Conservation (phyloP, 2,113 vertebrate species). For the Rhinichthys klamathensis region DNA sequence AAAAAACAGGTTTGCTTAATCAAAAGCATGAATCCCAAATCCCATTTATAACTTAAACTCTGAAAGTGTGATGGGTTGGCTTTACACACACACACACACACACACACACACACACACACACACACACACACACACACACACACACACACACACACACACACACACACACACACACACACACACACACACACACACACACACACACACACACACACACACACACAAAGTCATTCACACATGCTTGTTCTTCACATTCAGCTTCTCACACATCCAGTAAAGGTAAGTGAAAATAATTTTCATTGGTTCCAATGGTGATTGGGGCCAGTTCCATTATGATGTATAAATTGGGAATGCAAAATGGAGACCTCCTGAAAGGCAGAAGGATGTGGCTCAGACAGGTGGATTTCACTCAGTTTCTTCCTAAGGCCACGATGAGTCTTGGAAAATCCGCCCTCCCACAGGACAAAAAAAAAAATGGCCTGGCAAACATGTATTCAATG, state of each 20-base stretch:
- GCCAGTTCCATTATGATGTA: not conserved
- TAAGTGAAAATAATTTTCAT: constrained; percentile 88
- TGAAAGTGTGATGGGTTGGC: constrained; percentile 33
- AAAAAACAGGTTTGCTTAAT: constrained; percentile 78
- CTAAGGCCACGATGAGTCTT: not conserved
- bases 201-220: constrained; percentile 50
- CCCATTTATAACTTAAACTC: constrained; percentile 23
- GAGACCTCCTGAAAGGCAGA: constrained; percentile 5
- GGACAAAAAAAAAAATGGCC: constrained; percentile 84
- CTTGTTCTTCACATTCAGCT: constrained; percentile 8
- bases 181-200: constrained; percentile 43
- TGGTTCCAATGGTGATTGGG: constrained; percentile 80
- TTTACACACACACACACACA: constrained; percentile 47
- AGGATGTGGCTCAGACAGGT: constrained; percentile 37
- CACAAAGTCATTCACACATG: constrained; percentile 71
- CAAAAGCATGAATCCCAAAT: constrained; percentile 78
- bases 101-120: constrained; percentile 54
- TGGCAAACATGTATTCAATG: constrained; percentile 66
- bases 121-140: constrained; percentile 50
- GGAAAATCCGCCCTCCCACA: constrained; percentile 60
- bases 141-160: constrained; percentile 61
- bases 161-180: constrained; percentile 62
- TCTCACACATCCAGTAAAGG: constrained; percentile 68
- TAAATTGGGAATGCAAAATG: constrained; percentile 30
- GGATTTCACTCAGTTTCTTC: constrained; percentile 11